phyloP scores from a whole-genome alignment of 2,113 vertebrate genomes.

The Mohoua ochrocephala region DNA sequence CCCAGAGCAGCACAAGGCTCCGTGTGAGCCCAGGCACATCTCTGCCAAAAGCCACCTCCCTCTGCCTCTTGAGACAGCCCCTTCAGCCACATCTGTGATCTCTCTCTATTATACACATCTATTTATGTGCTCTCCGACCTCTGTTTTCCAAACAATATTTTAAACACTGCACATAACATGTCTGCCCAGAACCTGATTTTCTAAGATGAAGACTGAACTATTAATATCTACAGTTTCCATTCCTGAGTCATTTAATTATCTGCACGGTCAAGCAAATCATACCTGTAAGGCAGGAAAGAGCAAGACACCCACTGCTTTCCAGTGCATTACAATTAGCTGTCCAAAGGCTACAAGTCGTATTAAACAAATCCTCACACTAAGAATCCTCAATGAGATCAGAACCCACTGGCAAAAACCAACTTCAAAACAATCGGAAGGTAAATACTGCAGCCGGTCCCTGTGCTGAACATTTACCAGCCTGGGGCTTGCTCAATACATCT shows the following conservation, averaged over 20 bases:
- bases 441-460: background rate
- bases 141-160: background rate
- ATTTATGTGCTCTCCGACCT: background rate
- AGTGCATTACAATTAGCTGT: background rate
- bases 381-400: background rate
- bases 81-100: fast-evolving
- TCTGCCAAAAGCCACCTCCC: background rate
- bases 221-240: background rate
- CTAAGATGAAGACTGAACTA: background rate
- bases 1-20: background rate
- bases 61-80: background rate
- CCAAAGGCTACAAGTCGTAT: background rate
- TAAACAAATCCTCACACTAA: background rate
- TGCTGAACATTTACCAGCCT: background rate
- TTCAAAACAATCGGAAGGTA: background rate
- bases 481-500: background rate
- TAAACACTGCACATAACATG: background rate
- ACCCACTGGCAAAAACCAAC: background rate
- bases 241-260: background rate
- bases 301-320: background rate
- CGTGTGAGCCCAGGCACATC: fast-evolving
- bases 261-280: background rate
- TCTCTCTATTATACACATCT: background rate
- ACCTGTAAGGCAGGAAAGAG: background rate
- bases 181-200: background rate